Percentiles rank a stretch among this genome's conserved stretches.
Conservation (phyloP, 2,888 invertebrate genomes). For the Adelphocoris suturalis region DNA sequence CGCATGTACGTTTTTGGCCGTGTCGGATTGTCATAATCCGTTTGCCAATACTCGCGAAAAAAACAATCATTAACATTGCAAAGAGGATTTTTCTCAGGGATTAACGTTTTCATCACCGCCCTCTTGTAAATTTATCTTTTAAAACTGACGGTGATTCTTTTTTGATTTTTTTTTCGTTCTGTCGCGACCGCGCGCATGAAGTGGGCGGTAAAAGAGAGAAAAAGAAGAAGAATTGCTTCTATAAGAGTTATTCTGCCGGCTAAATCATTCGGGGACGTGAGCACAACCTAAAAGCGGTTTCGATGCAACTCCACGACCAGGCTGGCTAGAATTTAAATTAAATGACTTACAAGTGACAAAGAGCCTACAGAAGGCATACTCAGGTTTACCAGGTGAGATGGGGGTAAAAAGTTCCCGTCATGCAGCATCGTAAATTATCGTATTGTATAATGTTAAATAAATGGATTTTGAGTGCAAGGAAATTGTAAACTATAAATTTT, state of each 20-base stretch:
- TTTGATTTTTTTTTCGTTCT: background rate
- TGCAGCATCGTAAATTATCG: no score
- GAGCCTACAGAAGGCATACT: no score
- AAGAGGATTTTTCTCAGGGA: conserved; percentile 43
- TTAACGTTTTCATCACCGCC: conserved; percentile 29
- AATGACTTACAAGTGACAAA: no score
- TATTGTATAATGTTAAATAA: no score
- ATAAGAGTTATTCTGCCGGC: background rate
- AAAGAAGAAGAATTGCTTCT: background rate
- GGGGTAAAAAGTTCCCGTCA: no score
- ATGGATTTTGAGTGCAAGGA: no score
- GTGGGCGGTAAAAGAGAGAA: background rate
- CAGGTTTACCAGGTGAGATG: no score
- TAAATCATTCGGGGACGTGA: background rate
- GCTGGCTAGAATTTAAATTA: no score
- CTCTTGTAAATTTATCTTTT: conserved; percentile 43
- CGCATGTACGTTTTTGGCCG: conserved; percentile 11
- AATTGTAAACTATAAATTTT: no score
- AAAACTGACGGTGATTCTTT: background rate
- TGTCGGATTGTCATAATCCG: conserved; percentile 12
- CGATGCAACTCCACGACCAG: background rate
- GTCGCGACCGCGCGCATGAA: background rate
- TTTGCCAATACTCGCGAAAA: conserved; percentile 20
- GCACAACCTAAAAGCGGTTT: background rate
- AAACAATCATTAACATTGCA: conserved; percentile 35